Conservation (phyloP, 2,797 vertebrate genomes). For the Molossus alvarezi region DNA sequence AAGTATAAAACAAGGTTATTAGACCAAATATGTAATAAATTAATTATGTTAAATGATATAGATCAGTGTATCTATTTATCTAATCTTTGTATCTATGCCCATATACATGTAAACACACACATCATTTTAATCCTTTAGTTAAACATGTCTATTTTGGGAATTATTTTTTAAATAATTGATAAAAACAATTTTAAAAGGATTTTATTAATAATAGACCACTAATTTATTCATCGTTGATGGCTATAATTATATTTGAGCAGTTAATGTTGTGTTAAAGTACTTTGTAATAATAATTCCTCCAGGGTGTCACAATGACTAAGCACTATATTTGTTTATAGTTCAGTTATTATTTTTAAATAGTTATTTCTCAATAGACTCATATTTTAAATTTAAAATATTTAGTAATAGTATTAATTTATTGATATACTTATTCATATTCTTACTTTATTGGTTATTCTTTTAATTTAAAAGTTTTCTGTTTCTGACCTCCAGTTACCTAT, state of each 20-base stretch:
- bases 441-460: not conserved
- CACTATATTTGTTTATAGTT: not conserved
- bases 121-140: not conserved
- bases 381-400: not conserved
- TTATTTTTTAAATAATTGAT: constrained; percentile 23
- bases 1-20: not conserved
- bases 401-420: not conserved
- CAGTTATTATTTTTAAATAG: not conserved
- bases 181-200: not conserved
- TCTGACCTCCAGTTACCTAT: not conserved
- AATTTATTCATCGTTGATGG: not conserved
- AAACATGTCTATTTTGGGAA: not conserved
- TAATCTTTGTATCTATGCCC: rapidly evolving
- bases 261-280: not conserved
- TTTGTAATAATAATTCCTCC: not conserved
- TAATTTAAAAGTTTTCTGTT: not conserved
- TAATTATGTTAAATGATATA: not conserved
- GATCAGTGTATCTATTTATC: not conserved
- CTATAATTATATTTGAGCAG: not conserved
- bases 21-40: not conserved
- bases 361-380: not conserved
- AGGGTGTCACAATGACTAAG: not conserved
- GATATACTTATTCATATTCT: not conserved
- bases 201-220: not conserved
- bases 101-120: no score